These are phyloP conservation scores for Origma solitaria DNA, from an alignment of 2,113 vertebrate genomes.

Conservation along the genomic window DNA sequence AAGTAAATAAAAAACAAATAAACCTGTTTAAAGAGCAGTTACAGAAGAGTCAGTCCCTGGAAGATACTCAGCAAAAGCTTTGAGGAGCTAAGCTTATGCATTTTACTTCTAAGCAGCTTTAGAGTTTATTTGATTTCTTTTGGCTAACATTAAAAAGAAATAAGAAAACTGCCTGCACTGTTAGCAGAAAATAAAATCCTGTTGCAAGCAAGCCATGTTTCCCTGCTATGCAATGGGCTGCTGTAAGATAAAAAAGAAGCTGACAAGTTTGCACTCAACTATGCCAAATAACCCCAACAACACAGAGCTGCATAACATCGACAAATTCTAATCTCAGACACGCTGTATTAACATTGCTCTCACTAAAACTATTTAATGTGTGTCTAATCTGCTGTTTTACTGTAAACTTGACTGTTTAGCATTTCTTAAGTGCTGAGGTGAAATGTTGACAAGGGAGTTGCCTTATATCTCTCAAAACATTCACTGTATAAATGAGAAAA, in stretches of 20 bases:
- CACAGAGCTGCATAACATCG: not conserved
- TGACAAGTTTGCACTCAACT: conserved; percentile 61
- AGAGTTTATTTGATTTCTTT: conserved; percentile 34
- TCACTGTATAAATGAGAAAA: conserved; percentile 60
- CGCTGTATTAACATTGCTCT: conserved; percentile 45
- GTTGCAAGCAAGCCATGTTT: conserved; percentile 29
- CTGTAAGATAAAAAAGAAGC: conserved; percentile 4
- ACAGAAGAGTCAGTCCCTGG: not conserved
- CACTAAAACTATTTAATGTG: conserved; percentile 33
- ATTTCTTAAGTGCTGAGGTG: conserved; percentile 56
- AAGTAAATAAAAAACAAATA: not conserved
- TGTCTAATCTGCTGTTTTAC: conserved; percentile 65
- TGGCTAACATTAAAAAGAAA: conserved; percentile 19
- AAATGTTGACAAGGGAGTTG: conserved; percentile 58
- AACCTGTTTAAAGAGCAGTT: not conserved
- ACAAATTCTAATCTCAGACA: conserved; percentile 37
- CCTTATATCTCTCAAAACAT: conserved; percentile 66
- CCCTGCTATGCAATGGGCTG: conserved; percentile 34
- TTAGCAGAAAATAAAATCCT: conserved; percentile 45
- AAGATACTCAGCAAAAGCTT: conserved; percentile 28
- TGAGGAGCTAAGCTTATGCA: conserved; percentile 9
- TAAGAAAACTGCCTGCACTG: conserved; percentile 10
- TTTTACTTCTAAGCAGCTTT: conserved; percentile 57
- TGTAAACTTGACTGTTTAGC: conserved; percentile 60
- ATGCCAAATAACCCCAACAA: conserved; percentile 55